Evolutionary conservation across 2,888 invertebrate genomes (phyloP).

Genomic region (Caenorhabditis sp.): DNA sequence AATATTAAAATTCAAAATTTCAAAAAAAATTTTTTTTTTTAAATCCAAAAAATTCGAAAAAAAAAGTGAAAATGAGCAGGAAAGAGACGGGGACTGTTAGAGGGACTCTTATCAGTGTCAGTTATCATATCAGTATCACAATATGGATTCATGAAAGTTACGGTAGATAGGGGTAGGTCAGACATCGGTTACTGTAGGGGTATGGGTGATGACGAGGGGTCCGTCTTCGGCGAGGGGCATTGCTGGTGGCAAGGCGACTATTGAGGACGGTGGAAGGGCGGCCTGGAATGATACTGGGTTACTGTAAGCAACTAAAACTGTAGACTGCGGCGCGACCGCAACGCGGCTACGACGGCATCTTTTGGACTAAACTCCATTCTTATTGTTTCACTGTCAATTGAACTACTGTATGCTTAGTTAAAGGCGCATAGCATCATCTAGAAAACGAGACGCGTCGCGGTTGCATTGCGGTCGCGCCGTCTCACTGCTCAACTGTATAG

Average conservation of each 20-base stretch:
- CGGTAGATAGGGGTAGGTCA: conserved; percentile 19
- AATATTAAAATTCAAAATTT: conserved; percentile 1
- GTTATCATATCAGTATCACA: conserved; percentile 43
- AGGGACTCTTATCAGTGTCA: not conserved
- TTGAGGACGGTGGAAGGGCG: conserved; percentile 69
- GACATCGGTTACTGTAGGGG: conserved; percentile 76
- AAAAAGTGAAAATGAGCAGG: conserved; percentile 66
- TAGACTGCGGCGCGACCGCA: too few relatives aligned
- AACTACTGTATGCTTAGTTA: too few relatives aligned
- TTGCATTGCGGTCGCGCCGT: too few relatives aligned
- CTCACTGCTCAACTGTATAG: not conserved
- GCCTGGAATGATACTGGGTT: too few relatives aligned
- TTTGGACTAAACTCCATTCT: too few relatives aligned
- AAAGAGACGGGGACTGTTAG: conserved; percentile 48
- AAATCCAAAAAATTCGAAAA: conserved; percentile 17
- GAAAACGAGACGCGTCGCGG: too few relatives aligned
- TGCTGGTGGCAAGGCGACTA: conserved; percentile 72
- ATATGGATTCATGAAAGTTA: conserved; percentile 3
- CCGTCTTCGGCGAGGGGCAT: conserved; percentile 72
- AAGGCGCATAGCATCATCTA: too few relatives aligned
- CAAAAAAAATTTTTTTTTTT: not conserved
- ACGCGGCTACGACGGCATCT: too few relatives aligned
- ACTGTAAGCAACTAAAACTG: too few relatives aligned
- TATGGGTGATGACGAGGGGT: conserved; percentile 72
- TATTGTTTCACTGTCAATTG: too few relatives aligned